A percentile compares a stretch with the other conserved stretches of the same genome.
Evolutionary conservation across 1,140 invertebrate genomes (phyloP).

Genomic region (Penaeus indicus): DNA sequence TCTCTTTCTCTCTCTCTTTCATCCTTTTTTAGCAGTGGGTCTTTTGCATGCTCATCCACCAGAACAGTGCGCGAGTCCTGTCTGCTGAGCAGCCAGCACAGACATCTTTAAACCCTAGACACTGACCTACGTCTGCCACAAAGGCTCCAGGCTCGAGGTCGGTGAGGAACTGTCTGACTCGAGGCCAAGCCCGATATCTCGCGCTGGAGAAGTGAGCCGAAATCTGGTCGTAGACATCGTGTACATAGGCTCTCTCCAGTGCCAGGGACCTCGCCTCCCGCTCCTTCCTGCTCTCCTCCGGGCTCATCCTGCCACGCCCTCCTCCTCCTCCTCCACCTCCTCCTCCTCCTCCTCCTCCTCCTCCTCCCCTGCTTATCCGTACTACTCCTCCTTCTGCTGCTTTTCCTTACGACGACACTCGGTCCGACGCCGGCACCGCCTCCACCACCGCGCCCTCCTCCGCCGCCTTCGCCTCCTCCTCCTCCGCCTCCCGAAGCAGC

Average conservation of each 20-base stretch:
- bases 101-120: neutral
- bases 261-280: constrained; percentile 82
- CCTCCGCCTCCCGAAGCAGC: constrained; percentile 10
- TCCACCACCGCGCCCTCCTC: constrained; percentile 6
- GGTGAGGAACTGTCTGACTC: constrained; percentile 87
- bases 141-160: constrained; percentile 90
- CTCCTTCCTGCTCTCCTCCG: constrained; percentile 71
- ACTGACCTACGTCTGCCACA: constrained; percentile 92
- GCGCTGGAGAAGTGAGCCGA: constrained; percentile 73
- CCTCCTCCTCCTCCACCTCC: constrained; percentile 24
- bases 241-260: constrained; percentile 93
- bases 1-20: too few species aligned
- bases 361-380: constrained; percentile 21
- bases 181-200: constrained; percentile 83
- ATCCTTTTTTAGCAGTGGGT: too few species aligned
- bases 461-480: constrained; percentile 8
- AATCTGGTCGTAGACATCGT: constrained; percentile 93
- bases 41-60: neutral
- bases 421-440: neutral
- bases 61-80: neutral
- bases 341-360: constrained; percentile 12
- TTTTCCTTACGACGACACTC: constrained; percentile 2
- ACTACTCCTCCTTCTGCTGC: constrained; percentile 19
- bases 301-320: constrained; percentile 59
- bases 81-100: neutral